Percentiles rank a stretch among this genome's conserved stretches.
Evolutionary conservation across 2,888 invertebrate genomes (phyloP).

Genomic region (Cataglyphis cursor): DNA sequence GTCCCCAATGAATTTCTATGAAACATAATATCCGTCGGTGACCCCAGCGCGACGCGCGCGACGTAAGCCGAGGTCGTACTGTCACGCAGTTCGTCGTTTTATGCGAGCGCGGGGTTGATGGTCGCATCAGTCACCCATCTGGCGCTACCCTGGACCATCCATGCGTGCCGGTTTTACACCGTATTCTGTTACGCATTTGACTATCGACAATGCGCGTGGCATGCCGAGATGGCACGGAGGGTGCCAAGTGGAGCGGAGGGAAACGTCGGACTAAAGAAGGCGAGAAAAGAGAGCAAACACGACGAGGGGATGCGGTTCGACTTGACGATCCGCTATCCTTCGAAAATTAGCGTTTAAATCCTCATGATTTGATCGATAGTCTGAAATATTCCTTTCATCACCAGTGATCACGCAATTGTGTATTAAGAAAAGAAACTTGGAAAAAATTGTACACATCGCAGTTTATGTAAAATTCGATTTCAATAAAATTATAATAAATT

Average conservation of each 20-base stretch:
- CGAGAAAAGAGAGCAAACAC: conserved; percentile 63
- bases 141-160: conserved; percentile 83
- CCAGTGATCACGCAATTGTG: neutral
- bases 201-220: conserved; percentile 85
- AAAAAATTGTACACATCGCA: neutral
- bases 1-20: conserved; percentile 62
- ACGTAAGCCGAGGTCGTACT: conserved; percentile 65
- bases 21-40: conserved; percentile 73
- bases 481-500: neutral
- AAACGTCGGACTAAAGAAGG: conserved; percentile 59
- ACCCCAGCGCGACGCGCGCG: conserved; percentile 63
- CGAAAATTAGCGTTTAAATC: conserved; percentile 81
- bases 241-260: conserved; percentile 79
- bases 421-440: neutral
- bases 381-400: conserved; percentile 35
- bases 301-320: conserved; percentile 61
- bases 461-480: neutral
- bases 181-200: conserved; percentile 82
- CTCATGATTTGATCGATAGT: conserved; percentile 53
- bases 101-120: conserved; percentile 71
- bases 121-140: conserved; percentile 87
- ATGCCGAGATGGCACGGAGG: conserved; percentile 83
- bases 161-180: conserved; percentile 83
- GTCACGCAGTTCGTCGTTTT: conserved; percentile 78
- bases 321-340: conserved; percentile 79